Conservation (phyloP, 1,140 invertebrate species). For the Bombus huntii region DNA sequence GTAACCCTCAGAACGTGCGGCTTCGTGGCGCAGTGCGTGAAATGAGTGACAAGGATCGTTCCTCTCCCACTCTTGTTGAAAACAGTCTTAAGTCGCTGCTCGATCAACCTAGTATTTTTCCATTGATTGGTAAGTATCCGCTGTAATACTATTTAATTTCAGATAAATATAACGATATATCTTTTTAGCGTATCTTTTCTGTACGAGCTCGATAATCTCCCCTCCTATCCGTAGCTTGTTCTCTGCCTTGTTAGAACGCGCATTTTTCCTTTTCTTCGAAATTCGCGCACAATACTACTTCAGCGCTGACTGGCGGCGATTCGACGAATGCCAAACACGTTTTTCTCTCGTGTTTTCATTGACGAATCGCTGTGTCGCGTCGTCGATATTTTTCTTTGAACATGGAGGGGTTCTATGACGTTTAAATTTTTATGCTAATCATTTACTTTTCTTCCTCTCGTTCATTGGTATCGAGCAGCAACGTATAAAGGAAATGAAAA, state of each 20-base stretch:
- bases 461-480: neutral
- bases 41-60: constrained; percentile 91
- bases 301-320: constrained; percentile 65
- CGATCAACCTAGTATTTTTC: constrained; percentile 90
- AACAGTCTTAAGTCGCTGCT: constrained; percentile 90
- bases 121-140: constrained; percentile 87
- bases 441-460: too few relatives aligned
- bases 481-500: neutral
- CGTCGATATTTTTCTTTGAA: constrained; percentile 6
- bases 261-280: constrained; percentile 47
- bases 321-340: constrained; percentile 13
- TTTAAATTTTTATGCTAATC: neutral
- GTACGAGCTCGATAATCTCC: constrained; percentile 17
- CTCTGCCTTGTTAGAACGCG: constrained; percentile 9
- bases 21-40: constrained; percentile 79
- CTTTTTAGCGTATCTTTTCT: neutral
- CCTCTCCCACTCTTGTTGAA: constrained; percentile 90
- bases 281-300: constrained; percentile 64
- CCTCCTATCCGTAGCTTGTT: neutral
- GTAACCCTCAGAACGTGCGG: constrained; percentile 55
- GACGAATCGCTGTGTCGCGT: neutral
- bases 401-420: neutral
- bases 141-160: neutral
- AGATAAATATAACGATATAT: neutral
- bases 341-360: neutral